Conservation (phyloP, 53 echinoderm and acorn worm species). For the Echinometra lucunter region DNA sequence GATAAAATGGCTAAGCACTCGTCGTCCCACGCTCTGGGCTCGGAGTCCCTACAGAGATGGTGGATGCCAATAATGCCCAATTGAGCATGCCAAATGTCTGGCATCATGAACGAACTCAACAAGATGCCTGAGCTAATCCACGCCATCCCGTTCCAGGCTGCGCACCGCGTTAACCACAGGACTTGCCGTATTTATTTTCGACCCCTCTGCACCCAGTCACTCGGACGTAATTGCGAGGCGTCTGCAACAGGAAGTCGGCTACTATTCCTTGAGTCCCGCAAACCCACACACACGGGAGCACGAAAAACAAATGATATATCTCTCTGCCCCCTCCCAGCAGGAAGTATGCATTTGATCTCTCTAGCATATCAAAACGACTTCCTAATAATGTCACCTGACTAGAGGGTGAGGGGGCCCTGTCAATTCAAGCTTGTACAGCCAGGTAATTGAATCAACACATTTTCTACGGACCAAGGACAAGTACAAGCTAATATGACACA, state of each 20-base stretch:
- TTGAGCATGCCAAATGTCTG: conserved; percentile 71
- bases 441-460: conserved; percentile 32
- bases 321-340: conserved; percentile 54
- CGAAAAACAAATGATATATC: conserved; percentile 49
- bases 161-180: conserved; percentile 15
- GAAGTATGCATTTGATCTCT: conserved; percentile 55
- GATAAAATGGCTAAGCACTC: conserved; percentile 55
- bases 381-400: conserved; percentile 30
- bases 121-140: conserved; percentile 59
- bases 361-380: conserved; percentile 51
- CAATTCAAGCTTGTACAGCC: neutral
- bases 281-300: neutral
- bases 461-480: conserved; percentile 18
- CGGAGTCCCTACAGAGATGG: conserved; percentile 50
- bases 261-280: conserved; percentile 43
- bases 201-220: neutral
- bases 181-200: conserved; percentile 11
- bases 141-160: conserved; percentile 42
- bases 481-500: neutral
- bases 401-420: conserved; percentile 5
- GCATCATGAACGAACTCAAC: conserved; percentile 35
- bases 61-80: conserved; percentile 70
- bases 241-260: conserved; percentile 51
- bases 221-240: conserved; percentile 15
- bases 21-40: conserved; percentile 55